Percentiles rank a stretch among this genome's conserved stretches.
These are phyloP conservation scores for Tanytarsus gracilentus DNA, from an alignment of 2,888 invertebrate genomes.

Conservation along the genomic window DNA sequence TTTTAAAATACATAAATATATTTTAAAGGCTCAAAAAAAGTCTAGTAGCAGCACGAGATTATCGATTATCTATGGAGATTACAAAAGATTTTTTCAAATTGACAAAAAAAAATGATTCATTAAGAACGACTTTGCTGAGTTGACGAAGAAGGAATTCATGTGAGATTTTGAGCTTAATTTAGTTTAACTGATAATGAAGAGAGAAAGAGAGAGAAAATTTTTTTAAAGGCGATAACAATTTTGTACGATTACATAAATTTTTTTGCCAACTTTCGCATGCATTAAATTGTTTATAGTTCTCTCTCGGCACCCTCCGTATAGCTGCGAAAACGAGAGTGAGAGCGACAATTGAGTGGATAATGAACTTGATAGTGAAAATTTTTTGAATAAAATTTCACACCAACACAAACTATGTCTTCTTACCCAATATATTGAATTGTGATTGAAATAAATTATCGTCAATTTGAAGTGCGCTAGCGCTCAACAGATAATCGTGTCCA, in stretches of 20 bases:
- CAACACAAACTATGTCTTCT: not conserved
- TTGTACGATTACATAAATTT: not conserved
- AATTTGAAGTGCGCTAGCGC: conserved; percentile 18
- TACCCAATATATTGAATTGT: conserved; percentile 25
- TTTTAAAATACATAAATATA: no score
- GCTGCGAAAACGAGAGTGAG: not conserved
- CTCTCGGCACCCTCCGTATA: not conserved
- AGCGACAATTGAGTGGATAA: no score
- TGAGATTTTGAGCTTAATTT: conserved; percentile 1
- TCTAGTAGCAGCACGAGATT: no score
- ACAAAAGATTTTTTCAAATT: no score
- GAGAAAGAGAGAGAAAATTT: no score
- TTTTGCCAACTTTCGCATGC: not conserved
- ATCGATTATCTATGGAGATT: no score
- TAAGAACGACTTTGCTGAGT: no score
- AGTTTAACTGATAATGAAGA: conserved; percentile 1
- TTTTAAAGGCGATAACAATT: not conserved
- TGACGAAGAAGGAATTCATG: not conserved
- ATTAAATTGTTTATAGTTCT: not conserved
- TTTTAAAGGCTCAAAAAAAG: no score
- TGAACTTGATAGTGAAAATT: not conserved
- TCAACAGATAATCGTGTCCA: conserved; percentile 22
- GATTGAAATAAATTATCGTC: conserved; percentile 23
- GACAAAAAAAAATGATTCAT: no score
- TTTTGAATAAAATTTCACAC: not conserved